Evolutionary conservation across 2,113 vertebrate genomes (phyloP).

Genomic region (Rattus rattus): DNA sequence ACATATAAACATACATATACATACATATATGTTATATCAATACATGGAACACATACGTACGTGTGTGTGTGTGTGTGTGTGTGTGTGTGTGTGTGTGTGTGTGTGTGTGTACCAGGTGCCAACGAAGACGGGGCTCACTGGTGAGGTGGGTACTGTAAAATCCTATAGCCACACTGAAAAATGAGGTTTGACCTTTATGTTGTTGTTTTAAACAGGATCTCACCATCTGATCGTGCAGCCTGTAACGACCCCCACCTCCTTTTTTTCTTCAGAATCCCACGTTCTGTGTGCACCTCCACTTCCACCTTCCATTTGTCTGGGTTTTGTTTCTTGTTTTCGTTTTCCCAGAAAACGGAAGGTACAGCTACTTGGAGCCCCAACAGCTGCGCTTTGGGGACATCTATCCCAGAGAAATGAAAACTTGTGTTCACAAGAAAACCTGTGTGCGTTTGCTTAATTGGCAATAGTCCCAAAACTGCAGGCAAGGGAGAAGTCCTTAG

Average conservation of each 20-base stretch:
- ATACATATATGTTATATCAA: too few species aligned
- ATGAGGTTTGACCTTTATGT: not conserved
- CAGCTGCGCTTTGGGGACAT: not conserved
- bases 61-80: not conserved
- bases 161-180: not conserved
- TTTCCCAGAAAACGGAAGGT: slow-evolving; percentile 5
- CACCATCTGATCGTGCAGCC: not conserved
- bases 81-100: too few species aligned
- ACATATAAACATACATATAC: not conserved
- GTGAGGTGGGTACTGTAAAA: not conserved
- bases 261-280: not conserved
- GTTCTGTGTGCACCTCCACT: not conserved
- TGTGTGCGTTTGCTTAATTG: slow-evolving; percentile 29
- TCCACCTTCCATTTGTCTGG: not conserved
- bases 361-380: not conserved
- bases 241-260: not conserved
- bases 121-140: not conserved
- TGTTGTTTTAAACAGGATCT: not conserved
- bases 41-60: too few species aligned
- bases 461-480: not conserved
- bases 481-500: not conserved
- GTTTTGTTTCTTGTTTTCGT: not conserved
- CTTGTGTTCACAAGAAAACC: slow-evolving; percentile 18
- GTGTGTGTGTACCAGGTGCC: not conserved
- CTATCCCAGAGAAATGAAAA: slow-evolving; percentile 41